Evolutionary conservation across 1,140 invertebrate genomes (phyloP), one percentile per base, ranked within the genome.

Genomic region (Papilio xuthus): DNA sequence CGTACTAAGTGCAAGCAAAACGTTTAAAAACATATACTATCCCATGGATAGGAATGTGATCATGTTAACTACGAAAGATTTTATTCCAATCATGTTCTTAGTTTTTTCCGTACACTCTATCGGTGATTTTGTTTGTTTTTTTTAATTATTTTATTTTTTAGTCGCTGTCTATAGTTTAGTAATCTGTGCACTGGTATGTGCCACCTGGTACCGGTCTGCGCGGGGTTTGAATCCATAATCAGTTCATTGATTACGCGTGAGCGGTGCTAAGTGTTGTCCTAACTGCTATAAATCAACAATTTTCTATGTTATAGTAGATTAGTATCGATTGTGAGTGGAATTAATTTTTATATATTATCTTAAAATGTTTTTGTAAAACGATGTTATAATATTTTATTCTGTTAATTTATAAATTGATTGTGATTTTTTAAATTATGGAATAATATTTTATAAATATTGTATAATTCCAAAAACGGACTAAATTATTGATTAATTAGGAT

Each of bases 101-200:
- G 32, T 37, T 37, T 37, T 37, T 4, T 37, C 32, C 2, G 32
- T 37, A 37, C n/a, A n/a, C n/a, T n/a, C n/a, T n/a, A n/a, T n/a
- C n/a, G n/a, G n/a, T n/a, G n/a, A n/a, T n/a, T n/a, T n/a, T n/a
- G 4, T 13, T 50, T 15, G 4, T 13, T 47, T 1, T 0, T 2
- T 4, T 50, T n/a, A 18, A 15, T 50, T 18, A 23, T 56, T 23
- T 20, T 8, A 56, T 23, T 3, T 26, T 2, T 2, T 53, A 60
- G 12, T 26, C 4, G 23, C 15, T 23, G 23, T 67, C 60, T 67
- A 67, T 15, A 67, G 26, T 67, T 67, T 67, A 18, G 26, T 67
- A 67, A 67, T 23, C 71, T 73, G 20, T 73, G 20, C 42, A 13
- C 41, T 26, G 23, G 42, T 73, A 73, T 73, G 70, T 60, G 56